Percentiles rank a stretch among this genome's conserved stretches.
Evolutionary conservation across 2,888 invertebrate species (phyloP).

Genomic region (Phaedon cochleariae): DNA sequence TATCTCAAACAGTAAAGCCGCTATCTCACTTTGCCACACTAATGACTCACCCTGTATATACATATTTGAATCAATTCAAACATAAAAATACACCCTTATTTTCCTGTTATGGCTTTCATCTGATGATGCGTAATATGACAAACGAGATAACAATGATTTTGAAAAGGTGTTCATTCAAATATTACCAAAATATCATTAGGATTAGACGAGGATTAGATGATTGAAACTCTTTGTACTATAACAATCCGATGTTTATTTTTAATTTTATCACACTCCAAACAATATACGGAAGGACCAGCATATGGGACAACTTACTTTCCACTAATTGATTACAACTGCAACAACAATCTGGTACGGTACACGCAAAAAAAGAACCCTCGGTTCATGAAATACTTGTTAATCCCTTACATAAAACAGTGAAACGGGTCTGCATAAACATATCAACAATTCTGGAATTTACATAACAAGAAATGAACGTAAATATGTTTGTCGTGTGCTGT

Average conservation of each 20-base stretch:
- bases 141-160: too few relatives aligned
- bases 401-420: constrained; percentile 13
- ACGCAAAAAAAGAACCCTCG: neutral
- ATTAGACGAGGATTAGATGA: too few relatives aligned
- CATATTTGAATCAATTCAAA: too few relatives aligned
- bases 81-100: too few relatives aligned
- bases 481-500: neutral
- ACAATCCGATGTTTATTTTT: neutral
- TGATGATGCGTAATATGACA: too few relatives aligned
- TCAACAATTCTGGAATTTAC: constrained; percentile 20
- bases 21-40: too few relatives aligned
- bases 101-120: too few relatives aligned
- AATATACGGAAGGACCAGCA: neutral
- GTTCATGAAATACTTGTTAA: neutral
- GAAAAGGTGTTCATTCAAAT: too few relatives aligned
- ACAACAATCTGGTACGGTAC: constrained; percentile 13
- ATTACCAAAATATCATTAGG: neutral
- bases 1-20: too few relatives aligned
- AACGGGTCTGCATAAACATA: constrained; percentile 15
- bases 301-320: too few relatives aligned
- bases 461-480: constrained; percentile 21
- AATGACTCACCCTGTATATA: too few relatives aligned
- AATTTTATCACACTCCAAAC: neutral
- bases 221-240: too few relatives aligned
- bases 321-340: constrained; percentile 25